phyloP scores from a whole-genome alignment of 2,888 invertebrate species.

The Campopleginae sp. region DNA sequence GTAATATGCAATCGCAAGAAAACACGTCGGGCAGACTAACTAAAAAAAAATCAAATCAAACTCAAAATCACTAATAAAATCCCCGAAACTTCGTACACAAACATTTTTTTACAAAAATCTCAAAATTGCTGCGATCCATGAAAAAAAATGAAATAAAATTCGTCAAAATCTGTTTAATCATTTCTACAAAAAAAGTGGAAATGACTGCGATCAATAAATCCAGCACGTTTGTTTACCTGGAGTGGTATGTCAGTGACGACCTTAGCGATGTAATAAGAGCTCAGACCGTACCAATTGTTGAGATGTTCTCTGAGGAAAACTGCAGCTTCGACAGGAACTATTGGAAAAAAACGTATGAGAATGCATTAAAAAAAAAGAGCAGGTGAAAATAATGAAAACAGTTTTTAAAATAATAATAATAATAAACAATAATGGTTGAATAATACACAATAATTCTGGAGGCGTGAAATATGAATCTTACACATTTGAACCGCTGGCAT shows the following conservation, averaged over 20 bases:
- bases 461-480: conserved; percentile 83
- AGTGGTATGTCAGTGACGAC: conserved; percentile 90
- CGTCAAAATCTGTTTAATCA: too few relatives aligned
- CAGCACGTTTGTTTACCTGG: conserved; percentile 85
- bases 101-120: too few relatives aligned
- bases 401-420: not conserved
- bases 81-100: too few relatives aligned
- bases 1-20: conserved; percentile 90
- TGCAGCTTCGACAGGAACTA: conserved; percentile 90
- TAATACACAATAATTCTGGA: too few relatives aligned
- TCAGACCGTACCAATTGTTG: conserved; percentile 91
- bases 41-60: conserved; percentile 79
- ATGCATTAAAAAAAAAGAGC: conserved; percentile 39
- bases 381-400: too few relatives aligned
- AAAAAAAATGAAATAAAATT: too few relatives aligned
- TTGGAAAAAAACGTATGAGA: not conserved
- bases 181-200: too few relatives aligned
- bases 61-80: too few relatives aligned
- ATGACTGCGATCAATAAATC: too few relatives aligned
- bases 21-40: conserved; percentile 90
- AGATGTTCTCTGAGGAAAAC: conserved; percentile 90
- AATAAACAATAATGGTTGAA: too few relatives aligned
- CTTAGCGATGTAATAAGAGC: conserved; percentile 90
- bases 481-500: conserved; percentile 88
- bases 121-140: too few relatives aligned